phyloP scores from a whole-genome alignment of 2,888 invertebrate species.

The Adela reaumurella region DNA sequence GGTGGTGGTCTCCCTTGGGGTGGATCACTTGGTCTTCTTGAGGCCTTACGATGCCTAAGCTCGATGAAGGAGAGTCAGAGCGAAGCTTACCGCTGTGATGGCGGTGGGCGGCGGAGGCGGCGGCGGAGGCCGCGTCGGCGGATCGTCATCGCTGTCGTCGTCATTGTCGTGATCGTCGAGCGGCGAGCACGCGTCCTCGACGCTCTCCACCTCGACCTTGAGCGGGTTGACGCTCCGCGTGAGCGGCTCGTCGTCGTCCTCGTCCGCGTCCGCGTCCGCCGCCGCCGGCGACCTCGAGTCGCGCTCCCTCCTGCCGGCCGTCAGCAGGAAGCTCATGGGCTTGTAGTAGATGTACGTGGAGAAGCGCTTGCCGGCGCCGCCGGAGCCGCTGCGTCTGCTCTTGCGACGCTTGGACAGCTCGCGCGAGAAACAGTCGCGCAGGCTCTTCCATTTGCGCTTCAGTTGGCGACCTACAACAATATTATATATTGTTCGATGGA shows the following conservation, averaged over 20 bases:
- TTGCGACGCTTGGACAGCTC: slow-evolving; percentile 28
- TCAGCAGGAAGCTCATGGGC: neutral
- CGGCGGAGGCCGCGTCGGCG: too few relatives aligned
- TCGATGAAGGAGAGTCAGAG: too few relatives aligned
- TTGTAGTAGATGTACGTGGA: neutral
- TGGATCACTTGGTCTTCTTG: too few relatives aligned
- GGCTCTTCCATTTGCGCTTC: slow-evolving; percentile 49
- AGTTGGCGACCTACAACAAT: slow-evolving; percentile 40
- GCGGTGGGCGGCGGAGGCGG: too few relatives aligned
- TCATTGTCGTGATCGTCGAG: slow-evolving; percentile 25
- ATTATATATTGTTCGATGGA: too few relatives aligned
- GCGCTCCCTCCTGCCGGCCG: too few relatives aligned
- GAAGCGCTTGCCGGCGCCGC: neutral
- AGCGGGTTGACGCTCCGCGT: too few relatives aligned
- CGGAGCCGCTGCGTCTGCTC: slow-evolving; percentile 18
- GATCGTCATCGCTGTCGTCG: slow-evolving; percentile 10
- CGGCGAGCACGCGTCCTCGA: too few relatives aligned
- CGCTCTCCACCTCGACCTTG: too few relatives aligned
- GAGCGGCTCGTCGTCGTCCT: neutral
- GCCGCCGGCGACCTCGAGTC: neutral
- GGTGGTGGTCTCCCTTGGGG: too few relatives aligned
- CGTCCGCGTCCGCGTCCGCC: neutral
- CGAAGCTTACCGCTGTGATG: too few relatives aligned
- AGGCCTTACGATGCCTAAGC: too few relatives aligned
- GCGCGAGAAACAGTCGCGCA: slow-evolving; percentile 40